Conservation (phyloP, 2,797 vertebrate species). For the Hylomyscus alleni region DNA sequence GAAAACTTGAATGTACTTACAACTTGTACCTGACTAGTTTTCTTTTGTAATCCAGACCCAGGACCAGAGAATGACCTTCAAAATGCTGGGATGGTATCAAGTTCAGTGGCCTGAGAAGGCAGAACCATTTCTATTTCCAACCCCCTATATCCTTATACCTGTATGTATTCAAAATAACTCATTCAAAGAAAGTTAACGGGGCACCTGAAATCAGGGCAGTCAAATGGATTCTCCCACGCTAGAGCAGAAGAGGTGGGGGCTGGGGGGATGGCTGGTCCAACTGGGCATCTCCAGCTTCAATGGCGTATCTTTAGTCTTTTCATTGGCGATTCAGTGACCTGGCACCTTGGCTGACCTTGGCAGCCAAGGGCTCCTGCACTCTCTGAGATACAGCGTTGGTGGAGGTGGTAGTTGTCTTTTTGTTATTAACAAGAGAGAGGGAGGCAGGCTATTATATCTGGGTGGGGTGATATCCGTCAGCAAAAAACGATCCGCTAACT, state of each 20-base stretch:
- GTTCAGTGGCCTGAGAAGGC: not conserved
- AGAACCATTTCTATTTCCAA: conserved; percentile 47
- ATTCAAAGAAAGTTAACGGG: conserved; percentile 60
- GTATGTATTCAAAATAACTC: conserved; percentile 37
- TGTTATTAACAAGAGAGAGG: conserved; percentile 80
- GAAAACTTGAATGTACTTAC: conserved; percentile 6
- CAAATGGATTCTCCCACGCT: not conserved
- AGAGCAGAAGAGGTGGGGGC: not conserved
- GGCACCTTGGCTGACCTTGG: conserved; percentile 71
- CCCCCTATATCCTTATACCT: not conserved
- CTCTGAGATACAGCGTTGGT: not conserved
- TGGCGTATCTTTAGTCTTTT: not conserved
- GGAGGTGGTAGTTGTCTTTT: conserved; percentile 65
- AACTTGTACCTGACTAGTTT: not conserved
- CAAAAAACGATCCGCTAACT: conserved; percentile 85
- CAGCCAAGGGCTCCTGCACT: not conserved
- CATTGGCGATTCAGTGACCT: conserved; percentile 45
- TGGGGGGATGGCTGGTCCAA: not conserved
- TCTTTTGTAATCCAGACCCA: conserved; percentile 32
- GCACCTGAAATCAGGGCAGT: conserved; percentile 2
- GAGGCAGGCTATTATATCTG: conserved; percentile 82
- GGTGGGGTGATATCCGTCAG: conserved; percentile 80
- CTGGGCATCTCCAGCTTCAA: not conserved
- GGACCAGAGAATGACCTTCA: conserved; percentile 49
- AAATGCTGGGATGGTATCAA: conserved; percentile 18